phyloP scores from a whole-genome alignment of 2,113 vertebrate genomes.

The Pedionomus torquatus region DNA sequence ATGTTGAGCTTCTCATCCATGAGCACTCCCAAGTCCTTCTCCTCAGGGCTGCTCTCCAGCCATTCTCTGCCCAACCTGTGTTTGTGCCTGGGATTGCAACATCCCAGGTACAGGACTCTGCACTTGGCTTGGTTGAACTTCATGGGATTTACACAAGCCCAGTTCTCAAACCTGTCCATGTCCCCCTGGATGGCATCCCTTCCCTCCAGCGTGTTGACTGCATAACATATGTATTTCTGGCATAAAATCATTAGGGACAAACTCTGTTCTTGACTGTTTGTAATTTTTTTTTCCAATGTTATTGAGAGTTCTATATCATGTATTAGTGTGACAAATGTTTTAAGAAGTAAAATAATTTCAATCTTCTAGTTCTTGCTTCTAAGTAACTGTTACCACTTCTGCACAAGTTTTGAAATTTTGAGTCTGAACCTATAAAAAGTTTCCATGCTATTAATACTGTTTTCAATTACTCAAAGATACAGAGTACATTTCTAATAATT shows the following conservation, averaged over 20 bases:
- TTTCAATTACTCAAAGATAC: background rate
- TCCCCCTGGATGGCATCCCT: too few relatives aligned
- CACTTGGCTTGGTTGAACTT: too few relatives aligned
- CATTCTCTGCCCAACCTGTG: too few relatives aligned
- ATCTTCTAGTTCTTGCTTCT: background rate
- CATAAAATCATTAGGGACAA: background rate
- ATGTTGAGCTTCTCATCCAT: too few relatives aligned
- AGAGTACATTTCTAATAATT: background rate
- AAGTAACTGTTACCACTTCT: background rate
- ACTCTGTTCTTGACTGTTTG: background rate
- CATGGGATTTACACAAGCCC: too few relatives aligned
- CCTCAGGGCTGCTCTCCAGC: too few relatives aligned
- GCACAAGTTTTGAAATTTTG: background rate
- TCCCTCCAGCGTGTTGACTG: too few relatives aligned
- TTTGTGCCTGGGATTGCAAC: too few relatives aligned
- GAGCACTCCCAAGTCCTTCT: too few relatives aligned
- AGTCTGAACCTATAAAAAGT: background rate
- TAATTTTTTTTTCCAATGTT: background rate
- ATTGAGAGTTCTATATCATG: background rate
- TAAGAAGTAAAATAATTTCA: background rate
- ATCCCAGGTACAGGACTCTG: too few relatives aligned
- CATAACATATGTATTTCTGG: background rate
- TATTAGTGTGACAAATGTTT: background rate
- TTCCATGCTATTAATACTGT: background rate
- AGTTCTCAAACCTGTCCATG: too few relatives aligned